Percentiles rank a stretch among this genome's conserved stretches.
phyloP scores from a whole-genome alignment of 2,888 invertebrate species.

The Liodrosophila aerea region DNA sequence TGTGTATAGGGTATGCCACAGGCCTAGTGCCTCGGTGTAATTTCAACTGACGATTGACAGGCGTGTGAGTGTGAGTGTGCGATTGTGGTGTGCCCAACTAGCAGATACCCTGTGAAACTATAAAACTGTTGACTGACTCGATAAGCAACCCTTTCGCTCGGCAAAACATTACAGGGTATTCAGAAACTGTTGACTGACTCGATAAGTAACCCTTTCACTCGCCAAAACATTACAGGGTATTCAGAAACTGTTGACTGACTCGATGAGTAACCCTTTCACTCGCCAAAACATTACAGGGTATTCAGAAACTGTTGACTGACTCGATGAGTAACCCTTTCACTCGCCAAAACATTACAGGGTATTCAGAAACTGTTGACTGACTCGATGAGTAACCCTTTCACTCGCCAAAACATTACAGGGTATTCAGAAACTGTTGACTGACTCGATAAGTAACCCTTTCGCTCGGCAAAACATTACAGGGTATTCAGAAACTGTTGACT shows the following conservation, averaged over 20 bases:
- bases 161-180: conserved; percentile 4
- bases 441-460: neutral
- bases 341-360: neutral
- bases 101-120: too few species aligned
- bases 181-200: conserved; percentile 1
- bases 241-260: neutral
- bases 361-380: conserved; percentile 6
- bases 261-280: neutral
- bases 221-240: conserved; percentile 4
- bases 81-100: too few species aligned
- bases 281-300: conserved; percentile 1
- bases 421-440: conserved; percentile 8
- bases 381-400: neutral
- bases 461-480: neutral
- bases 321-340: neutral
- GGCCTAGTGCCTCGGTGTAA: too few species aligned
- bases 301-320: conserved; percentile 4
- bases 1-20: too few species aligned
- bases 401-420: neutral
- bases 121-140: neutral
- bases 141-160: neutral
- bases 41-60: too few species aligned
- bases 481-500: conserved; percentile 10
- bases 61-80: too few species aligned
- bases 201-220: neutral